phyloP scores from a whole-genome alignment of 2,888 invertebrate genomes.

The Epinotia ramella region DNA sequence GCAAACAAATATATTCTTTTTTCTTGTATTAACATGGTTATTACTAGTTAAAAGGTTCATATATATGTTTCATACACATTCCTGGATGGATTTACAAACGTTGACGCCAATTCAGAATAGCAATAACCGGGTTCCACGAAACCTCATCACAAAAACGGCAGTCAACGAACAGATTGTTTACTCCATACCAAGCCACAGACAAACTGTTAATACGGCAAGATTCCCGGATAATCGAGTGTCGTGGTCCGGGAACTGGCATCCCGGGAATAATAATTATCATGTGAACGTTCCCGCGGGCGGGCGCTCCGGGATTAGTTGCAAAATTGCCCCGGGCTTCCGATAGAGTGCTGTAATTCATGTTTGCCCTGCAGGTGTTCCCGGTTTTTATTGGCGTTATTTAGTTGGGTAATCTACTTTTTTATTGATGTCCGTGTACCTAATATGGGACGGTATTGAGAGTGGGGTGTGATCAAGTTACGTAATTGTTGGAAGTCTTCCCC shows the following conservation, averaged over 20 bases:
- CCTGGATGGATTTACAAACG: conserved; percentile 2
- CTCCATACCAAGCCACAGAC: conserved; percentile 26
- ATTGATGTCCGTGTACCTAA: conserved; percentile 3
- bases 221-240: conserved; percentile 49
- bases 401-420: conserved; percentile 34
- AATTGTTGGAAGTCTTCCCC: not conserved
- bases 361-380: conserved; percentile 38
- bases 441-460: not conserved
- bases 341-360: conserved; percentile 42
- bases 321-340: conserved; percentile 35
- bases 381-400: conserved; percentile 38
- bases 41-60: no score
- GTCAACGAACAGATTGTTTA: conserved; percentile 17
- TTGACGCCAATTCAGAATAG: conserved; percentile 12
- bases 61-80: not conserved
- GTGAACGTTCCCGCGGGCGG: conserved; percentile 59
- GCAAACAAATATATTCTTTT: no score
- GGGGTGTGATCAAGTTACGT: not conserved
- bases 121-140: conserved; percentile 16
- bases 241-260: conserved; percentile 44
- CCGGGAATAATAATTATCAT: conserved; percentile 62
- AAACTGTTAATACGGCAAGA: conserved; percentile 49
- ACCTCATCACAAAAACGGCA: conserved; percentile 30
- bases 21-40: no score
- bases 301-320: conserved; percentile 58